These are phyloP conservation scores for Mallateleia sp. DNA, from an alignment of 2,888 invertebrate species.

Conservation along the genomic window DNA sequence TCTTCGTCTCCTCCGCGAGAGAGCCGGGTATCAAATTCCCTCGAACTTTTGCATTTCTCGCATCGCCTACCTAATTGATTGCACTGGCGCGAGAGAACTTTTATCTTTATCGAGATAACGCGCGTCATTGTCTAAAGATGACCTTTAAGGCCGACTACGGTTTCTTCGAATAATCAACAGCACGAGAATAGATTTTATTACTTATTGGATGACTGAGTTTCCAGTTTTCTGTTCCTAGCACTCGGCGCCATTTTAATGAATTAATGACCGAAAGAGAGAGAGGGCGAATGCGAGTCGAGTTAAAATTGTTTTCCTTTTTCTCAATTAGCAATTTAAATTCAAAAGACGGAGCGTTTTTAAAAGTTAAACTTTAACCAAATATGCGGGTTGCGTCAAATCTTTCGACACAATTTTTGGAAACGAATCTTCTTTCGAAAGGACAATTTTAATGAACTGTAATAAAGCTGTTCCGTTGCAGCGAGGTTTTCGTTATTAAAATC, in stretches of 20 bases:
- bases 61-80: constrained; percentile 54
- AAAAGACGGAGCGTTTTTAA: no score
- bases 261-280: no score
- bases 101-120: constrained; percentile 55
- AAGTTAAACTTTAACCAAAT: no score
- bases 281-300: no score
- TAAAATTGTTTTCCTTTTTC: no score
- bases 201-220: constrained; percentile 33
- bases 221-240: constrained; percentile 46
- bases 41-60: constrained; percentile 59
- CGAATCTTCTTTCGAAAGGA: no score
- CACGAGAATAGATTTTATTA: constrained; percentile 51
- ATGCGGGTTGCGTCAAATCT: no score
- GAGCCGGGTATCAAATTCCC: constrained; percentile 46
- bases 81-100: constrained; percentile 43
- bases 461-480: no score
- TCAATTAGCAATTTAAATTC: no score
- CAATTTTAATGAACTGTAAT: no score
- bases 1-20: constrained; percentile 33
- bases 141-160: constrained; percentile 54
- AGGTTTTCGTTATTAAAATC: no score
- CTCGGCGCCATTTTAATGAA: constrained; percentile 34
- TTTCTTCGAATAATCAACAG: constrained; percentile 55
- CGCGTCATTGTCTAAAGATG: constrained; percentile 56
- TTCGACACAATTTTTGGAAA: no score